These are phyloP conservation scores for Drosophila anomalata DNA, from an alignment of 2,888 invertebrate species.

Conservation along the genomic window DNA sequence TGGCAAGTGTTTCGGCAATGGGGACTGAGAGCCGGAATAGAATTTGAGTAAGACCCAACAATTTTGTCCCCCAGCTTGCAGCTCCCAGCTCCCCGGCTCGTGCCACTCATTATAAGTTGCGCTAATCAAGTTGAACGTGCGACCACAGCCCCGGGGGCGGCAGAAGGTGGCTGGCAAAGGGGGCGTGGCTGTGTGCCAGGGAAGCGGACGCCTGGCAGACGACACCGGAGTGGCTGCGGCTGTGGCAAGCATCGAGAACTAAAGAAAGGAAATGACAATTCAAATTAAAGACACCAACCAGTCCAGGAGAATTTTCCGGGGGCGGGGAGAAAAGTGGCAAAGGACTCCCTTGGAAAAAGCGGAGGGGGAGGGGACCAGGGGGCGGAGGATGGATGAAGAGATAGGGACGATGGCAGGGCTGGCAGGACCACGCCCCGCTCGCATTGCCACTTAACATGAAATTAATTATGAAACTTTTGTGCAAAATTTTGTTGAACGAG, in stretches of 20 bases:
- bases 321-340: background rate
- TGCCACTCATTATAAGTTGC: constrained; percentile 78
- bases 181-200: constrained; percentile 46
- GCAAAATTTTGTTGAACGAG: constrained; percentile 78
- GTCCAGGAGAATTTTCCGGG: constrained; percentile 29
- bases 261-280: constrained; percentile 79
- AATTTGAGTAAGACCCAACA: constrained; percentile 39
- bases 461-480: constrained; percentile 80
- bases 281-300: constrained; percentile 71
- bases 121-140: constrained; percentile 79
- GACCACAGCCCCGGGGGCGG: constrained; percentile 14
- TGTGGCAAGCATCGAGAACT: constrained; percentile 52
- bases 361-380: background rate
- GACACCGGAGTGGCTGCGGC: constrained; percentile 35
- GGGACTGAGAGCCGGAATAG: constrained; percentile 8
- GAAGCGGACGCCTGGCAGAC: constrained; percentile 57
- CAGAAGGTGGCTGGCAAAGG: background rate
- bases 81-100: constrained; percentile 58
- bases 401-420: background rate
- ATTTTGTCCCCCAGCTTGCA: constrained; percentile 28
- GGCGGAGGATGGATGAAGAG: background rate
- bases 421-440: constrained; percentile 43
- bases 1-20: constrained; percentile 40
- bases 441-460: constrained; percentile 79
- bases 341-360: background rate